Evolutionary conservation across 2,113 vertebrate genomes (phyloP).

Genomic region (Miniopterus natalensis): DNA sequence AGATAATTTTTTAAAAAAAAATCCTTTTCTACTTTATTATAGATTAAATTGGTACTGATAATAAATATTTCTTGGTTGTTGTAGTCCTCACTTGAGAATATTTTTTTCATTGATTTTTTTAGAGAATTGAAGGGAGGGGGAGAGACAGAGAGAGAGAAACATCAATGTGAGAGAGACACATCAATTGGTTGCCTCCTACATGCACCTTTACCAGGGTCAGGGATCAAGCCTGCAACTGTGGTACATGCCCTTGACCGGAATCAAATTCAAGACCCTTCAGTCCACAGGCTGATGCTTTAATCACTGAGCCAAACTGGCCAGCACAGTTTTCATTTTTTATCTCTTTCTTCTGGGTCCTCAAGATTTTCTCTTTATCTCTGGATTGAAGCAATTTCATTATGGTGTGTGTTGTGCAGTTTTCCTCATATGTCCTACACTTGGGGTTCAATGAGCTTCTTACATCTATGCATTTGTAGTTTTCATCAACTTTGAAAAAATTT

Average conservation of each 20-base stretch:
- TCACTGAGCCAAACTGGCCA: too few species aligned
- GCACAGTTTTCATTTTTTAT: not conserved
- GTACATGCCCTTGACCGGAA: too few species aligned
- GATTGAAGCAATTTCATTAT: not conserved
- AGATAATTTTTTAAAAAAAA: not conserved
- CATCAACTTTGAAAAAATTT: conserved; percentile 47
- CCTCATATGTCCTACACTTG: not conserved
- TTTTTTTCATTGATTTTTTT: too few species aligned
- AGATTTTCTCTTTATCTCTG: not conserved
- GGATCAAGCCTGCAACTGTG: too few species aligned
- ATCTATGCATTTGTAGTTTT: not conserved
- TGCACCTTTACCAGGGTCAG: too few species aligned
- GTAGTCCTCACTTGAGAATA: too few species aligned
- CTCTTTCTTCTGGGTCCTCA: not conserved
- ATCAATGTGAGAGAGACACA: too few species aligned
- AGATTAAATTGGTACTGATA: not conserved
- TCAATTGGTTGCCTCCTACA: too few species aligned
- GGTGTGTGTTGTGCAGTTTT: not conserved
- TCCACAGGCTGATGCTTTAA: too few species aligned
- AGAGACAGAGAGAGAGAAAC: too few species aligned
- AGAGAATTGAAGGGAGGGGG: too few species aligned
- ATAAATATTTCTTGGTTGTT: not conserved
- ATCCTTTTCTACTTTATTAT: not conserved
- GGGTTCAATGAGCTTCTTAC: not conserved
- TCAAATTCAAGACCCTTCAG: too few species aligned